Evolutionary conservation across 2,797 vertebrate genomes (phyloP).

Genomic region (Hydrocynus forskahlii): DNA sequence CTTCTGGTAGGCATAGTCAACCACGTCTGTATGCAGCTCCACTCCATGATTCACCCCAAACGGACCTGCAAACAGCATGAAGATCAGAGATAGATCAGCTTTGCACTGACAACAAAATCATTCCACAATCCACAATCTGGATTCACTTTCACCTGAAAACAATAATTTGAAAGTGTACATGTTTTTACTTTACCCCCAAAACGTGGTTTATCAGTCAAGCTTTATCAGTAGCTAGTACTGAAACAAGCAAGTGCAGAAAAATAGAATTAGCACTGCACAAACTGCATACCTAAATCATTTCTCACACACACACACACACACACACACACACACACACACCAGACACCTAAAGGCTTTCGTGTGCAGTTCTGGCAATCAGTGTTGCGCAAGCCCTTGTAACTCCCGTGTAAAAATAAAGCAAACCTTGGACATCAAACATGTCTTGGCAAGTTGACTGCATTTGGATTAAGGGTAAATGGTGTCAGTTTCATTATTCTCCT

Average conservation of each 20-base stretch:
- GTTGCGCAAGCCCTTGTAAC: no score
- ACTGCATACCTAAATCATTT: no score
- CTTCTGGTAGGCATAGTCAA: slow-evolving; percentile 94
- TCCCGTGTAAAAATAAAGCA: slow-evolving; percentile 13
- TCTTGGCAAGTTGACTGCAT: background rate
- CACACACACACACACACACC: no score
- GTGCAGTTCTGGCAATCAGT: no score
- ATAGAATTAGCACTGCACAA: no score
- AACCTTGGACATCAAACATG: background rate
- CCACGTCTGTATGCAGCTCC: slow-evolving; percentile 92
- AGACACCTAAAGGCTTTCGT: no score
- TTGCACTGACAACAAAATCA: background rate
- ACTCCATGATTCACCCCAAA: slow-evolving; percentile 95
- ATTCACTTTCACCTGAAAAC: background rate
- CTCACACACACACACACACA: no score
- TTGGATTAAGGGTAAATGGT: background rate
- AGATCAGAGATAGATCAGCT: background rate
- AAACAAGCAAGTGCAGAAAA: no score
- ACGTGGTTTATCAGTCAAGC: no score
- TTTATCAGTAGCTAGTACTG: no score
- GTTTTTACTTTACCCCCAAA: no score
- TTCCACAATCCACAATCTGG: background rate
- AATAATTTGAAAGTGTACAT: no score
- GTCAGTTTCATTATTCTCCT: background rate
- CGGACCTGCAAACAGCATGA: slow-evolving; percentile 80